These are phyloP conservation scores for Apoda limacodes DNA, from an alignment of 2,888 invertebrate species.

Conservation along the genomic window DNA sequence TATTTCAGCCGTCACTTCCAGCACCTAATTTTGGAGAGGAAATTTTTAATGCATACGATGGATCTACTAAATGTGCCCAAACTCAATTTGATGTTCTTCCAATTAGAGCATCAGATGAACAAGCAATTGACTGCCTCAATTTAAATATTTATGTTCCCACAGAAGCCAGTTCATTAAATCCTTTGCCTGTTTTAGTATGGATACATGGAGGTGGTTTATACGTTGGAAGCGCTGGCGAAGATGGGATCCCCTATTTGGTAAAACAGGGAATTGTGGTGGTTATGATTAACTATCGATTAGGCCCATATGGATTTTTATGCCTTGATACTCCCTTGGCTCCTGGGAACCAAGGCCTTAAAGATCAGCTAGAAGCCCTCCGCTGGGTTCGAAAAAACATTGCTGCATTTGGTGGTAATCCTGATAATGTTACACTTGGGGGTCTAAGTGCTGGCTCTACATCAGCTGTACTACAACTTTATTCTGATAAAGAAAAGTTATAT, in stretches of 20 bases:
- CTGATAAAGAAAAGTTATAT: slow-evolving; percentile 29
- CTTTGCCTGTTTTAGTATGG: slow-evolving; percentile 55
- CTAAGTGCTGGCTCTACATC: slow-evolving; percentile 38
- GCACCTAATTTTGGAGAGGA: slow-evolving; percentile 24
- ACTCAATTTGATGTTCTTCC: too few species aligned
- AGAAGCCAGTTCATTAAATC: slow-evolving; percentile 39
- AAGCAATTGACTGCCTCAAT: slow-evolving; percentile 69
- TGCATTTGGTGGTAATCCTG: slow-evolving; percentile 36
- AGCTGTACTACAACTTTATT: slow-evolving; percentile 36
- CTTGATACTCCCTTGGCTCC: slow-evolving; percentile 34
- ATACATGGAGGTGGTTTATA: slow-evolving; percentile 50
- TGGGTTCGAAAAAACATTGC: slow-evolving; percentile 39
- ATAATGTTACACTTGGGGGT: slow-evolving; percentile 39
- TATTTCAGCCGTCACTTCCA: slow-evolving; percentile 25
- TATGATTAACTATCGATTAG: slow-evolving; percentile 45
- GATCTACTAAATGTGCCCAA: slow-evolving; percentile 32
- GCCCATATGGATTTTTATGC: slow-evolving; percentile 49
- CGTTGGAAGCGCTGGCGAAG: slow-evolving; percentile 37
- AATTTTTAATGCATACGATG: slow-evolving; percentile 28
- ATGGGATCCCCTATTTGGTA: slow-evolving; percentile 38
- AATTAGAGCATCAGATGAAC: neutral
- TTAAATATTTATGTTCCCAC: slow-evolving; percentile 70
- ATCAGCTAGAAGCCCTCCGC: slow-evolving; percentile 33
- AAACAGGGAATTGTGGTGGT: slow-evolving; percentile 47
- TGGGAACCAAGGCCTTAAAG: slow-evolving; percentile 47